These are phyloP conservation scores for Enteromius treurensis DNA, from an alignment of 2,797 vertebrate species.

Conservation along the genomic window DNA sequence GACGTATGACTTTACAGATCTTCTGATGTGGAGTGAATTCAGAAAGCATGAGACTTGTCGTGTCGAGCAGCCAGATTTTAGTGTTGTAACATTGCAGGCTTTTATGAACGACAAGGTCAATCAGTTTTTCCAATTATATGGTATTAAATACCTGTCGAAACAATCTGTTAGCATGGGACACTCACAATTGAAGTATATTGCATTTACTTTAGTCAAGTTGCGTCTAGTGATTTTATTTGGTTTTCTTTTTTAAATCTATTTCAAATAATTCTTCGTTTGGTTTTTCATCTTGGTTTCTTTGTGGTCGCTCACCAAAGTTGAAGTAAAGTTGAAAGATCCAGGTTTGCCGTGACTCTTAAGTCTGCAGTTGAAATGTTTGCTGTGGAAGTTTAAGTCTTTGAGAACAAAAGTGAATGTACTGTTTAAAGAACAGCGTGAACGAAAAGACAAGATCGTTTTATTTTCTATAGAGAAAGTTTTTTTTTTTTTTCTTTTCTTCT, in stretches of 20 bases:
- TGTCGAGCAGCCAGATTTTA: constrained; percentile 66
- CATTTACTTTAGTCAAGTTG: constrained; percentile 1
- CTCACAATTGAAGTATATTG: not conserved
- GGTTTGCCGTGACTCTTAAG: constrained; percentile 65
- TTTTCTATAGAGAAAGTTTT: not conserved
- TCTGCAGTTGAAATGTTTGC: constrained; percentile 70
- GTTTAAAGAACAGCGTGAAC: constrained; percentile 40
- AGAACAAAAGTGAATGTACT: constrained; percentile 49
- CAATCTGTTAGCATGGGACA: not conserved
- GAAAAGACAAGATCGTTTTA: constrained; percentile 33
- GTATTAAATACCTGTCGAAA: not conserved
- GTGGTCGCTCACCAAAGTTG: constrained; percentile 65
- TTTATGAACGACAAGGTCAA: not conserved
- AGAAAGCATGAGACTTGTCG: constrained; percentile 62
- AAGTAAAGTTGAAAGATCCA: constrained; percentile 61
- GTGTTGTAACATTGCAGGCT: not conserved
- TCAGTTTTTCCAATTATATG: not conserved
- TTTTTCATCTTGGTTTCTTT: constrained; percentile 7
- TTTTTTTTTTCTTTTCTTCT: constrained; percentile 35
- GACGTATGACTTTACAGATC: constrained; percentile 72
- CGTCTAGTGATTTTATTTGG: constrained; percentile 11
- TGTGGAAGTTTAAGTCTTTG: constrained; percentile 56
- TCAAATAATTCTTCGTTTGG: not conserved
- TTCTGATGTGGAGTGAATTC: constrained; percentile 67
- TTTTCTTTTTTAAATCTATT: constrained; percentile 17